Base-by-base conservation (phyloP, 2,888 invertebrate genomes). In the Melinaea menophilus region DNA sequence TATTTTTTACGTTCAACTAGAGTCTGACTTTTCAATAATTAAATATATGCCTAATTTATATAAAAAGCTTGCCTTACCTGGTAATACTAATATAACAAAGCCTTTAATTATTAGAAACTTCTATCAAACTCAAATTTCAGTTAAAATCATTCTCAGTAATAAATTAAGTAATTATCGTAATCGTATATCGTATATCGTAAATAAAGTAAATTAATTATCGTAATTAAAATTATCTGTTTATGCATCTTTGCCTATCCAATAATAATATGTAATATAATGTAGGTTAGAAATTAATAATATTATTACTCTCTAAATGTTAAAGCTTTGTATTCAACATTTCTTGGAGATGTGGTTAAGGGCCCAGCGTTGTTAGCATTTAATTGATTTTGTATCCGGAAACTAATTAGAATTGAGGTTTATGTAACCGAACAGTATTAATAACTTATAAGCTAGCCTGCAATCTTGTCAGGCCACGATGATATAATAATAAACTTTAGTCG, bases 351-450 rank as follows among this genome's bases (percentile, higher is more conserved):
- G 86, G 85, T 80, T 68, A 60, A 59, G 34, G 47, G 60, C 48
- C 65, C 57, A 45, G 63, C 72, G 78, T 81, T 84, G 82, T 83
- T 81, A 84, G 78, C 83, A 84, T 88, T 87, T 85, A 86, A 89
- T 88, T 88, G 89, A 87, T 88, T 87, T 86, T 86, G 80, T 85
- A 82, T 81, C 79, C 79, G 80, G 85, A 87, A 89, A 87, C 88
- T 89, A 89, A 89, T 90, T 88, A 88, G 84, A 83, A 81, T 84
- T 85, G 86, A 83, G 86, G 86, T 87, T 85, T 85, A 79, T 84
- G 79, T 84, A 84, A 86, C 86, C 83, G 75, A 84, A 80, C 80
- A 74, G 80, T 80, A 84, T 85, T 86, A 88, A 88, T 88, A 87
- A 86, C 75, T 85, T 78, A 81, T 77, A 78, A 68, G 66, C 67